Base-by-base conservation (phyloP, 2,888 invertebrate genomes). In the Plagiodera versicolora region DNA sequence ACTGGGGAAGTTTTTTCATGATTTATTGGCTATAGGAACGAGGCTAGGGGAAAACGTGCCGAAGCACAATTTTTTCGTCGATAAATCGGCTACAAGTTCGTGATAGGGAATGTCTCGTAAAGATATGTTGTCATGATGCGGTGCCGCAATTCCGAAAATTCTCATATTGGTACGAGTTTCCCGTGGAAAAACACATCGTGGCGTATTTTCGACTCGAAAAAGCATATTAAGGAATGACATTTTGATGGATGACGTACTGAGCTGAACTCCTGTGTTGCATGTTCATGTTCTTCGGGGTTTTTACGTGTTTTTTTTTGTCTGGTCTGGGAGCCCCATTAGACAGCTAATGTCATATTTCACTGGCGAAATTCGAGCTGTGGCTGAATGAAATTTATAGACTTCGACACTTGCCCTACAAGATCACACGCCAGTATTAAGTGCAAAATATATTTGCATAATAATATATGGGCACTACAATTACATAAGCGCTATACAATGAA, bases 371-470 rank as follows among this genome's bases (percentile, higher is more conserved):
- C 35, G 14, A 63, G 56, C 51, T 32, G 47, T 55, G 51, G 55
- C 55, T 46, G 61, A 49, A 54, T 61, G 46, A 39, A 60, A 58
- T 60, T 63, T 64, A 64, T 64, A 56, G 61, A 64, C 47, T 54
- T 55, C 59, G 59, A 64, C 64, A 60, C 55, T 59, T 56, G 45
- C 52, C 30, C 59, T 61, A 58, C 59, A 56, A 64, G 39, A 56
- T 63, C 60, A 56, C 63, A 65, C 58, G 56, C 56, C 32, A 20
- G 57, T 46, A 58, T 61, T 53, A 63, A 63, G 61, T 57, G 63
- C 66, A 61, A 66, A 58, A 61, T 58, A 51, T 63, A 69, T 69
- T 69, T 67, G 64, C 67, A 66, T 69, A 68, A 68, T 68, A 67
- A 64, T 62, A 62, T 59, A 62, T 65, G 60, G 64, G 63, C 45